Evolutionary conservation across 2,797 vertebrate genomes (phyloP).

Genomic region (Sylvilagus floridanus): DNA sequence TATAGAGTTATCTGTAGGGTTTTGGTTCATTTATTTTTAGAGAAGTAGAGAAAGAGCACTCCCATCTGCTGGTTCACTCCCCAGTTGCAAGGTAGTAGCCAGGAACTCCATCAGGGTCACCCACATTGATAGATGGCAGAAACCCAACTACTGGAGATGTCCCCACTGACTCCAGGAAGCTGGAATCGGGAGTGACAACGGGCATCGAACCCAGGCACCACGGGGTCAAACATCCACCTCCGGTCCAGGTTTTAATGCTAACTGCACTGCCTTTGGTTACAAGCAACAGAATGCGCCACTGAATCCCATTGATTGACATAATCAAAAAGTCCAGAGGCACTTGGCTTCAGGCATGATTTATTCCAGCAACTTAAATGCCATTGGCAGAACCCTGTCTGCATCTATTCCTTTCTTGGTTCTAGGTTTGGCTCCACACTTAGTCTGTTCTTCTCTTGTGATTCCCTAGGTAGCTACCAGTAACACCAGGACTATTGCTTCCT

Average conservation of each 20-base stretch:
- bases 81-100: too few relatives aligned
- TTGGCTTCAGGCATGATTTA: not conserved
- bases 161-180: too few relatives aligned
- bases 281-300: not conserved
- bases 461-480: not conserved
- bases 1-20: not conserved
- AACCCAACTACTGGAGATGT: too few relatives aligned
- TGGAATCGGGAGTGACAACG: too few relatives aligned
- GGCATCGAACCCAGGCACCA: too few relatives aligned
- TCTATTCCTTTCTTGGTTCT: not conserved
- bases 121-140: too few relatives aligned
- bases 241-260: not conserved
- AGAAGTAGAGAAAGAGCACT: too few relatives aligned
- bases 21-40: too few relatives aligned
- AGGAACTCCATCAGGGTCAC: too few relatives aligned
- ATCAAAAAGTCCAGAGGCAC: not conserved
- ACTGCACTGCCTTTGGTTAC: not conserved
- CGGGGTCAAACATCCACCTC: too few relatives aligned
- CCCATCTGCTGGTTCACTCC: too few relatives aligned
- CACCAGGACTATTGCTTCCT: not conserved
- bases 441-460: not conserved
- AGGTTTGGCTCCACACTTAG: not conserved
- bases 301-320: not conserved
- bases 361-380: not conserved
- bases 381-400: not conserved